Percentiles rank a stretch among this genome's conserved stretches.
Evolutionary conservation across 2,888 invertebrate species (phyloP).

Genomic region (Prosopocoilus inquinatus): DNA sequence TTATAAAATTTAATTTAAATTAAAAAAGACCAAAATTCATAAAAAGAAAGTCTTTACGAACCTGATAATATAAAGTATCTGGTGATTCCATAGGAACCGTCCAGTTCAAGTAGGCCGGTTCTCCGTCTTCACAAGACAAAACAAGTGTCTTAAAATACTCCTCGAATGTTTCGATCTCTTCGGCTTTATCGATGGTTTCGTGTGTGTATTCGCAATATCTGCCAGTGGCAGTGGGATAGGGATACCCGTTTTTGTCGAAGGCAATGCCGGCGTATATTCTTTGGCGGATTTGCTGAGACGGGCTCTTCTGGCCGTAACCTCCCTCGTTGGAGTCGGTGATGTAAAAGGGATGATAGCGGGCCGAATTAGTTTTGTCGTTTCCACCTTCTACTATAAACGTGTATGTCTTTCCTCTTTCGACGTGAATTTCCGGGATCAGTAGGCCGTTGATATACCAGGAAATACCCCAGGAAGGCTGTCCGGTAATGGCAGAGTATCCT

Average conservation of each 20-base stretch:
- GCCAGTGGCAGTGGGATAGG: conserved; percentile 79
- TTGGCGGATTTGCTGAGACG: conserved; percentile 67
- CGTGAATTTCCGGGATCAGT: conserved; percentile 84
- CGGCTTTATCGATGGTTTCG: conserved; percentile 71
- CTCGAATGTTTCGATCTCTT: conserved; percentile 71
- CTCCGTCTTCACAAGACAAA: conserved; percentile 73
- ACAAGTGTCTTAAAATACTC: conserved; percentile 74
- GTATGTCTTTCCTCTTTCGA: conserved; percentile 84
- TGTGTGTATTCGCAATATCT: conserved; percentile 87
- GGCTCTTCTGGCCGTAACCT: conserved; percentile 77
- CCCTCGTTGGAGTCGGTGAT: conserved; percentile 85
- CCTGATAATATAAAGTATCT: conserved; percentile 85
- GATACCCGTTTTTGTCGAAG: conserved; percentile 72
- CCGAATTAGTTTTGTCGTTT: conserved; percentile 74
- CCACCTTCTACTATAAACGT: conserved; percentile 86
- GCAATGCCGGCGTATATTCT: conserved; percentile 77
- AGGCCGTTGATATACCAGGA: conserved; percentile 92
- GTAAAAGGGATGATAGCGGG: conserved; percentile 88
- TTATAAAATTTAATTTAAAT: neutral
- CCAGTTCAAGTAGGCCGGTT: conserved; percentile 78
- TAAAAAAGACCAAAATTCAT: too few relatives aligned
- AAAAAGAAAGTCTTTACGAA: conserved; percentile 42
- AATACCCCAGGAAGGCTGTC: conserved; percentile 83
- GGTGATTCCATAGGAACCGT: conserved; percentile 84
- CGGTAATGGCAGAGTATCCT: conserved; percentile 79